phyloP scores from a whole-genome alignment of 2,888 invertebrate species.

The Agonum fuliginosum region DNA sequence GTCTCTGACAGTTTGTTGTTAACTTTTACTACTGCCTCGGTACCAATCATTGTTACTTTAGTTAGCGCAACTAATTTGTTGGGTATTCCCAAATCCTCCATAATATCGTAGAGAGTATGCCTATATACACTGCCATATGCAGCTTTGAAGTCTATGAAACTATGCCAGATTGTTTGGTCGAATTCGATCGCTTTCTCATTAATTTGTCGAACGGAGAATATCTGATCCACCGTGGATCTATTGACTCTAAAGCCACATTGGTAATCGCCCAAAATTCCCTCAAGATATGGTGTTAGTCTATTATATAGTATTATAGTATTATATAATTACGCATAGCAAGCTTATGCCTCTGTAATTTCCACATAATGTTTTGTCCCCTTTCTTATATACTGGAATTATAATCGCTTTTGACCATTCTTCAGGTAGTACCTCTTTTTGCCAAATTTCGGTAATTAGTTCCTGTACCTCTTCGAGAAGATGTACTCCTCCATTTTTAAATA shows the following conservation, averaged over 20 bases:
- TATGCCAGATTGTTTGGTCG: not conserved
- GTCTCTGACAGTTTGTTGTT: no score
- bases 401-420: not conserved
- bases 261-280: not conserved
- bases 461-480: not conserved
- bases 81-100: not conserved
- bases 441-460: not conserved
- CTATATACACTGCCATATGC: not conserved
- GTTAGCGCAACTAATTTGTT: not conserved
- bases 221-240: not conserved
- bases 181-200: not conserved
- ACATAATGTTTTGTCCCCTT: not conserved
- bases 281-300: not conserved
- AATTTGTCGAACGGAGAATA: not conserved
- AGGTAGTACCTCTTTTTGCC: not conserved
- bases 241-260: not conserved
- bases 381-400: not conserved
- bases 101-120: not conserved
- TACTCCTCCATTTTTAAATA: not conserved
- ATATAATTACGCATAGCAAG: not conserved
- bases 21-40: no score
- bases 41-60: not conserved
- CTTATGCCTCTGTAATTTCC: not conserved
- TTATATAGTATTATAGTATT: not conserved
- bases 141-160: not conserved